Conservation (phyloP, 2,797 vertebrate species). For the Enteromius thamalakanensis region DNA sequence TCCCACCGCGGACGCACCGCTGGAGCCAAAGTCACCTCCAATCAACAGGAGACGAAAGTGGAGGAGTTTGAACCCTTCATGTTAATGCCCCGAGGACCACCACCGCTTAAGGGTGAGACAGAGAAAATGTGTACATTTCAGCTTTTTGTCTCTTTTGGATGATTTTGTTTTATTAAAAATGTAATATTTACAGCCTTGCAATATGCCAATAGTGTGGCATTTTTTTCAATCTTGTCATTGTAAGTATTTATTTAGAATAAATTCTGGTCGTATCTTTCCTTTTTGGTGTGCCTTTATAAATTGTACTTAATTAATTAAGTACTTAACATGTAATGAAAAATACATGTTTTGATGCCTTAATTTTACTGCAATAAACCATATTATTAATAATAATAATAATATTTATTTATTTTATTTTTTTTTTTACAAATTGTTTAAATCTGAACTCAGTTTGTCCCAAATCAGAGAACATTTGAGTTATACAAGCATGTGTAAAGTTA, state of each 20-base stretch:
- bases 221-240: too few relatives aligned
- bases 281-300: background rate
- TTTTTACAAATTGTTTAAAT: too few relatives aligned
- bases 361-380: background rate
- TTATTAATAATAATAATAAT: too few relatives aligned
- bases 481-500: background rate
- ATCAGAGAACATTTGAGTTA: background rate
- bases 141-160: background rate
- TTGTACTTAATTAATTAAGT: background rate
- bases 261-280: background rate
- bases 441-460: background rate
- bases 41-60: conserved; percentile 77
- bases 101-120: conserved; percentile 81
- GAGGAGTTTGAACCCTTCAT: conserved; percentile 83
- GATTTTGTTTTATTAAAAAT: background rate
- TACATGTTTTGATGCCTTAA: background rate
- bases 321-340: background rate
- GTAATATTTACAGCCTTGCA: background rate
- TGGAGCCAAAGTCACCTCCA: conserved; percentile 79
- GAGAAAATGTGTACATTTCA: background rate
- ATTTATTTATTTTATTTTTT: too few relatives aligned
- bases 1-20: conserved; percentile 79
- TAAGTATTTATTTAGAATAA: background rate
- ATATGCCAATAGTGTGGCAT: background rate
- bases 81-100: conserved; percentile 76